Percentiles rank a stretch among this genome's conserved stretches.
These are phyloP conservation scores for Eledona agricola DNA, from an alignment of 2,888 invertebrate species.

Conservation along the genomic window DNA sequence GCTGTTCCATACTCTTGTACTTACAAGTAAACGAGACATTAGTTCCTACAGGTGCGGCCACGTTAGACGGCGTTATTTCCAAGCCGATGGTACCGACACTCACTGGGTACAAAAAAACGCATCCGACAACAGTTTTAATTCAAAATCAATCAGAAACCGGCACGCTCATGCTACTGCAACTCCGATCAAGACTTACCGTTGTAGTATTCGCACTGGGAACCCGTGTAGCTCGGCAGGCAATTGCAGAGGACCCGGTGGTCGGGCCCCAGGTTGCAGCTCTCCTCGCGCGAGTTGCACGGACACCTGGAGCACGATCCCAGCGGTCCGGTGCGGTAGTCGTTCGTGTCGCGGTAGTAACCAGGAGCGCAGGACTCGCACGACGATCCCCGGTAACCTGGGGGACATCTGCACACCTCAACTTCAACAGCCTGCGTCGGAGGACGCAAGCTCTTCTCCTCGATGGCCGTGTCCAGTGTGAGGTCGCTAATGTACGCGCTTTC, in stretches of 20 bases:
- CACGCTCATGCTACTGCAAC: background rate
- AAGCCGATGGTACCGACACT: conserved; percentile 47
- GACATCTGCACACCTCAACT: conserved; percentile 76
- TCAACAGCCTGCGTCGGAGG: conserved; percentile 72
- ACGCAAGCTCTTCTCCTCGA: conserved; percentile 64
- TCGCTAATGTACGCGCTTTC: conserved; percentile 78
- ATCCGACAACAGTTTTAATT: too few species aligned
- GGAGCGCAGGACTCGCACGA: conserved; percentile 83
- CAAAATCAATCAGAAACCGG: too few species aligned
- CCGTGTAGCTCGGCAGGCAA: conserved; percentile 75
- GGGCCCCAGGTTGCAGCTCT: conserved; percentile 69
- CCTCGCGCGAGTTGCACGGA: conserved; percentile 79
- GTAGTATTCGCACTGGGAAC: conserved; percentile 70
- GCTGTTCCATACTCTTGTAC: conserved; percentile 60
- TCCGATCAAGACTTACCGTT: conserved; percentile 61
- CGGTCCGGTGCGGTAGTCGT: conserved; percentile 63
- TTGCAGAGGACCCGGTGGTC: conserved; percentile 73
- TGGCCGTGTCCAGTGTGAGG: conserved; percentile 86
- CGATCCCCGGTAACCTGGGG: conserved; percentile 75
- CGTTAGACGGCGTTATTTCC: conserved; percentile 64
- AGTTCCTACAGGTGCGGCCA: conserved; percentile 58
- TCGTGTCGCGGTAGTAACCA: conserved; percentile 76
- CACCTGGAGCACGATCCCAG: conserved; percentile 74
- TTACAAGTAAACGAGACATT: conserved; percentile 64
- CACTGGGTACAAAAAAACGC: conserved; percentile 21